Percentiles rank a stretch among this genome's conserved stretches.
Conservation (phyloP, 2,797 vertebrate genomes). For the Muscicapa striata region DNA sequence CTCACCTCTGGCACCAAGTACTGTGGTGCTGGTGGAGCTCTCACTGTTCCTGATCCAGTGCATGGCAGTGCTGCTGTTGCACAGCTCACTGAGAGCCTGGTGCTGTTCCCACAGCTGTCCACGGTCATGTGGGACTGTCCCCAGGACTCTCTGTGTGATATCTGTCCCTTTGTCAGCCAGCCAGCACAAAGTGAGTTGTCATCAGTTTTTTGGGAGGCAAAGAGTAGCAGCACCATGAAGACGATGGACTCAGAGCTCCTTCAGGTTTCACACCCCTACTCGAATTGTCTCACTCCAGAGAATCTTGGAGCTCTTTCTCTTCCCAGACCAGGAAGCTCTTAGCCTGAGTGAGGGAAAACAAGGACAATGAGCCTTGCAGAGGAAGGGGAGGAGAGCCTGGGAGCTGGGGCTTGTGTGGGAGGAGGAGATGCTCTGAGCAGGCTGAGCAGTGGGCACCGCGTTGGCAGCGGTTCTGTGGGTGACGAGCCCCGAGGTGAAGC, state of each 20-base stretch:
- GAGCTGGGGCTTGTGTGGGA: not conserved
- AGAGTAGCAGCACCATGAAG: not conserved
- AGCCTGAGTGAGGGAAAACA: not conserved
- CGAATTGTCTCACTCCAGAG: accelerated
- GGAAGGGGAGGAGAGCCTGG: not conserved
- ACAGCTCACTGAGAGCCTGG: accelerated
- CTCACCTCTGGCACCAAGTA: not conserved
- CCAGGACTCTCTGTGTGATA: not conserved
- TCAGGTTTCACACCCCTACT: not conserved
- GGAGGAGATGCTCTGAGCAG: not conserved
- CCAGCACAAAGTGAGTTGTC: not conserved
- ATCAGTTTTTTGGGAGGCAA: not conserved
- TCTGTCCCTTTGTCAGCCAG: not conserved
- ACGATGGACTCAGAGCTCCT: not conserved
- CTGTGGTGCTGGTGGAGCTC: accelerated
- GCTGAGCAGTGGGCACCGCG: accelerated
- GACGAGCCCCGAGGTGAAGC: too few species aligned
- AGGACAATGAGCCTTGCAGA: not conserved
- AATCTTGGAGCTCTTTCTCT: not conserved
- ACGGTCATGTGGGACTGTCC: accelerated
- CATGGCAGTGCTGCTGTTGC: not conserved
- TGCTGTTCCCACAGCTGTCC: not conserved
- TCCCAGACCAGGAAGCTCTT: not conserved
- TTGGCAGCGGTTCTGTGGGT: not conserved
- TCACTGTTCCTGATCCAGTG: not conserved